Evolutionary conservation across 2,888 invertebrate species (phyloP).

Genomic region (Lottia gigantea): DNA sequence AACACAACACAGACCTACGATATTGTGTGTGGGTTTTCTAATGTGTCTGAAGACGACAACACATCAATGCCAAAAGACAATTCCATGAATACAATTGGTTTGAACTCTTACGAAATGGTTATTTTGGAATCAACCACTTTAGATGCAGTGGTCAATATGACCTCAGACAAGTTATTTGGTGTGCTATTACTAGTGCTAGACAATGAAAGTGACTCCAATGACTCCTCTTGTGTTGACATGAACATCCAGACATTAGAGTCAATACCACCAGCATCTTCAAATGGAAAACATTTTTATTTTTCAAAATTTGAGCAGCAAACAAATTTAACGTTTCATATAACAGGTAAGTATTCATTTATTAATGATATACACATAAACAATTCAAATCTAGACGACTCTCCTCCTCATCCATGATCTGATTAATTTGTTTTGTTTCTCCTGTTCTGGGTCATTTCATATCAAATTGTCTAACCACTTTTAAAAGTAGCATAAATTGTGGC

Average conservation of each 20-base stretch:
- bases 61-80: too few relatives aligned
- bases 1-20: neutral
- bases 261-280: slow-evolving; percentile 18
- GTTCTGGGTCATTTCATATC: too few relatives aligned
- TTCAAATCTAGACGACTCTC: too few relatives aligned
- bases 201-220: neutral
- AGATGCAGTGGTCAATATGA: neutral
- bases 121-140: neutral
- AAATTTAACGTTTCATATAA: slow-evolving; percentile 14
- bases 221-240: neutral
- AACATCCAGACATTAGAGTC: slow-evolving; percentile 15
- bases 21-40: neutral
- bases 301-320: slow-evolving; percentile 7
- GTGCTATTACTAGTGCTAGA: neutral
- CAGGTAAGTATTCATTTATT: slow-evolving; percentile 17
- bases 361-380: too few relatives aligned
- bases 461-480: too few relatives aligned
- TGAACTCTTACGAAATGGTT: neutral
- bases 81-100: neutral
- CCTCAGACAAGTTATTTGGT: neutral
- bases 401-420: too few relatives aligned
- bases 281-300: slow-evolving; percentile 26
- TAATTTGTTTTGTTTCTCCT: too few relatives aligned
- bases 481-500: too few relatives aligned
- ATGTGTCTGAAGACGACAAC: neutral